Evolutionary conservation across 2,113 vertebrate species (phyloP).

Genomic region (Grallaria varia): DNA sequence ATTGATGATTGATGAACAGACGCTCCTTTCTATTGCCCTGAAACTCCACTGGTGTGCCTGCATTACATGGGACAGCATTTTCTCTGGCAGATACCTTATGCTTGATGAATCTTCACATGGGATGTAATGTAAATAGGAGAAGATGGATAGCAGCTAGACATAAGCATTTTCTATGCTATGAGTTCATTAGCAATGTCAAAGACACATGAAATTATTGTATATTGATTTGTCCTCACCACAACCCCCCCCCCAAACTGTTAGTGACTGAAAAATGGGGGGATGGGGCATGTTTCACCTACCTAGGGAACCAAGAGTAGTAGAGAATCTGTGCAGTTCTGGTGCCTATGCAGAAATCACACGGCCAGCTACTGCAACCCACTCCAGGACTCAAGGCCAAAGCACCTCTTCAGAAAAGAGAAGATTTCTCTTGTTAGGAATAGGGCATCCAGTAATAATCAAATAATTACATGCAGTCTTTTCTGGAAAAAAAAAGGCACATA

Average conservation of each 20-base stretch:
- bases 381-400: background rate
- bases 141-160: background rate
- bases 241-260: background rate
- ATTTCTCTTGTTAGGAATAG: background rate
- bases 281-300: background rate
- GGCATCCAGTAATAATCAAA: background rate
- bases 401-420: background rate
- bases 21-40: background rate
- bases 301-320: background rate
- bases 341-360: background rate
- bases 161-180: background rate
- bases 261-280: background rate
- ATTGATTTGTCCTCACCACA: background rate
- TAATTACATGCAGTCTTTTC: background rate
- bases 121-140: background rate
- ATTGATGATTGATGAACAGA: background rate
- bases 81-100: background rate
- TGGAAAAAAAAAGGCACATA: background rate
- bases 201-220: background rate
- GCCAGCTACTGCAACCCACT: background rate
- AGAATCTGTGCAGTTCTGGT: background rate
- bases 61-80: background rate
- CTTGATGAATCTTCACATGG: background rate
- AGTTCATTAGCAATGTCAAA: background rate
- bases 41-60: background rate